Evolutionary conservation across 2,888 invertebrate genomes (phyloP), one percentile per base, ranked within the genome.

Genomic region (Apamea anceps): DNA sequence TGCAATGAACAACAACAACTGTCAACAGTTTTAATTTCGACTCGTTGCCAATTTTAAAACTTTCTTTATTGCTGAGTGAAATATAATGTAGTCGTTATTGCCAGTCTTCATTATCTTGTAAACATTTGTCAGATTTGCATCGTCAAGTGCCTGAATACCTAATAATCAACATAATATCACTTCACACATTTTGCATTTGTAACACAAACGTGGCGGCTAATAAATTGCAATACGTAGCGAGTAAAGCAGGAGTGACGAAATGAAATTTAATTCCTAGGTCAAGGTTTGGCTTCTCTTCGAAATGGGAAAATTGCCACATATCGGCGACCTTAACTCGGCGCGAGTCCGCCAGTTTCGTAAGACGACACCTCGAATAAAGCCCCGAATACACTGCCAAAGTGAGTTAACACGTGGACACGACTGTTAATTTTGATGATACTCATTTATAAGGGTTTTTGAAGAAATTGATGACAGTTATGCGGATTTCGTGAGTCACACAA

Each of bases 231-330:
- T 93, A 94, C 91, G 91, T 91, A 90, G 91, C 91, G 81, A 85
- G 90, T 88, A 84, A 89, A 90, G 90, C 88, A 88, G 86, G 91
- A 91, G 90, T 96, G 96, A 94, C 95, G 96, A 96, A 96, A 96
- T 91, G 84, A 92, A 93, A 95, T 93, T 94, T 94, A 94, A 95
- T 93, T 96, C 97, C 96, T 97, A 96, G 96, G 97, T 97, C 97
- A 97, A 96, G 97, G 97, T 95, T 93, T 91, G 90, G 92, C 94
- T 95, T 95, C 93, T 96, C 96, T 95, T 96, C 96, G 96, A 96
- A 97, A 95, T 96, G 96, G 95, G 95, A 96, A 96, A 96, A 96
- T 97, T 97, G 96, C 97, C 96, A 96, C 96, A 96, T 90, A 95
- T 94, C 88, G 90, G 91, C 93, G 96, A 96, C 96, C 96, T 96